These are phyloP conservation scores for Poecilia velifera DNA, from an alignment of 2,797 vertebrate genomes.

Conservation along the genomic window DNA sequence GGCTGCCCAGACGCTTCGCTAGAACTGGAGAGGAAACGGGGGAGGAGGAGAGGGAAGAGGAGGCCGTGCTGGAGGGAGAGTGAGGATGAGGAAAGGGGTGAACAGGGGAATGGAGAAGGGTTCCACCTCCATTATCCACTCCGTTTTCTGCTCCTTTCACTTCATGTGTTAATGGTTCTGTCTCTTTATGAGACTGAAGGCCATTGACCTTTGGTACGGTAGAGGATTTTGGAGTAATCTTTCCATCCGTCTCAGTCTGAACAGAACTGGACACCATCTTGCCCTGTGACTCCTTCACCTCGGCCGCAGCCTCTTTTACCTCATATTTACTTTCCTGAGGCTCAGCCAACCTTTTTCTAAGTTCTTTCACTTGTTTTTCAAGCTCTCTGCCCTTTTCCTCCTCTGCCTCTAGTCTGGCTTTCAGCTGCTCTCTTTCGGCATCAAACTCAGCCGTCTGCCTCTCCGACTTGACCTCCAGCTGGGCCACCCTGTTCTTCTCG, in stretches of 20 bases:
- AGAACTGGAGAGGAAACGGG: constrained; percentile 94
- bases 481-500: constrained; percentile 81
- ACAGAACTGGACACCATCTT: constrained; percentile 75
- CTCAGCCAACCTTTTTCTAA: constrained; percentile 83
- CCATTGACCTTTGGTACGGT: constrained; percentile 75
- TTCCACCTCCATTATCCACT: constrained; percentile 84
- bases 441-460: constrained; percentile 90
- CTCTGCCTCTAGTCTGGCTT: constrained; percentile 86
- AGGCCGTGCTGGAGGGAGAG: constrained; percentile 91
- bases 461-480: constrained; percentile 88
- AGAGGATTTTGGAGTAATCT: constrained; percentile 54
- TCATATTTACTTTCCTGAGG: constrained; percentile 39
- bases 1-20: constrained; percentile 85
- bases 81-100: constrained; percentile 67
- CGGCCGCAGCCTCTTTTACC: constrained; percentile 40
- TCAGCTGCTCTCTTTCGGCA: constrained; percentile 88
- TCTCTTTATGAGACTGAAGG: constrained; percentile 69
- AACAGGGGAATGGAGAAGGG: constrained; percentile 73
- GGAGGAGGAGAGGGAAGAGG: constrained; percentile 93
- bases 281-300: constrained; percentile 43
- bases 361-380: constrained; percentile 85
- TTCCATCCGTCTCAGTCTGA: constrained; percentile 85
- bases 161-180: constrained; percentile 56
- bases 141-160: constrained; percentile 70
- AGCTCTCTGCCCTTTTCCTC: constrained; percentile 88